Evolutionary conservation across 2,888 invertebrate species (phyloP).

Genomic region (Heterodera filipjevi): DNA sequence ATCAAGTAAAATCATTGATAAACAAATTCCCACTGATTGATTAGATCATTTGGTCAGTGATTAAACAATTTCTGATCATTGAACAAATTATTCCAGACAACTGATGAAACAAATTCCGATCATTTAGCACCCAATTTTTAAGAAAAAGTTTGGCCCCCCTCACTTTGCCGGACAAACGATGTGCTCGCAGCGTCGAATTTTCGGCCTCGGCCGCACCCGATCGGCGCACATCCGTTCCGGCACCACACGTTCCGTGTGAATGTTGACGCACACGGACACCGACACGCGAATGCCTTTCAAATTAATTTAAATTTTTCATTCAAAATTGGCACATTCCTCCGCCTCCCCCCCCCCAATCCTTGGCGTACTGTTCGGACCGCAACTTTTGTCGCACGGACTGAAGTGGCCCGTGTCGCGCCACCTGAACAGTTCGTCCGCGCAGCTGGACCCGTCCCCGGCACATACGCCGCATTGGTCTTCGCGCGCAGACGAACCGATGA

Average conservation of each 20-base stretch:
- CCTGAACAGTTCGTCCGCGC: conserved; percentile 78
- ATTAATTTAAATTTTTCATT: conserved; percentile 8
- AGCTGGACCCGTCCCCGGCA: conserved; percentile 72
- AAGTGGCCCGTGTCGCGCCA: conserved; percentile 77
- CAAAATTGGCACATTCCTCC: conserved; percentile 21
- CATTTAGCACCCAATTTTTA: neutral
- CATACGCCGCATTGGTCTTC: conserved; percentile 71
- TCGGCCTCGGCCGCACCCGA: conserved; percentile 50
- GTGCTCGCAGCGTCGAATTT: conserved; percentile 50
- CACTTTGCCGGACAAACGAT: conserved; percentile 60
- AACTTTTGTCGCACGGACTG: conserved; percentile 86
- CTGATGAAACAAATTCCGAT: too few relatives aligned
- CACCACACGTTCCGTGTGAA: conserved; percentile 51
- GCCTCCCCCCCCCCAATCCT: neutral
- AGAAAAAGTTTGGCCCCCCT: conserved; percentile 21
- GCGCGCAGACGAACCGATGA: conserved; percentile 68
- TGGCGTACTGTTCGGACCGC: conserved; percentile 71
- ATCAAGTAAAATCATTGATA: too few relatives aligned
- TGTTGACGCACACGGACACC: conserved; percentile 58
- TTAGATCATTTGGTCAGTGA: too few relatives aligned
- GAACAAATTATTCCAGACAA: too few relatives aligned
- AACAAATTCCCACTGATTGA: too few relatives aligned
- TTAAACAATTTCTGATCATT: too few relatives aligned
- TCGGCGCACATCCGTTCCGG: conserved; percentile 62
- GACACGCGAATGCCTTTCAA: conserved; percentile 51